Conservation (phyloP, 2,113 vertebrate genomes). For the Microtus oregoni region DNA sequence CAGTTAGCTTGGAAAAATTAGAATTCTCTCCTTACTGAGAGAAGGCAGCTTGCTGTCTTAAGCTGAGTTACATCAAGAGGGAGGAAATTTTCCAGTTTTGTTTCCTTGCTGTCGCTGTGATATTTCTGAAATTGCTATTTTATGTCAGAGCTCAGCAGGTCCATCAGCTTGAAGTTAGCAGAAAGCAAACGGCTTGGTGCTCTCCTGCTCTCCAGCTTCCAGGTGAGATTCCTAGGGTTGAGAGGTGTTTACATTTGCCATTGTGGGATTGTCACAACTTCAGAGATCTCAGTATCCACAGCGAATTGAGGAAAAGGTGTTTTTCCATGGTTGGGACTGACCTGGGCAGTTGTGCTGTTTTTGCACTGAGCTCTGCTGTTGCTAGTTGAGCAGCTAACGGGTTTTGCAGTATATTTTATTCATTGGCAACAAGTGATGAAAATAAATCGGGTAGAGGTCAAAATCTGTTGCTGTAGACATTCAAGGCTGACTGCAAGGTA, state of each 20-base stretch:
- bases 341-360: not conserved
- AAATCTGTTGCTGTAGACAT: not conserved
- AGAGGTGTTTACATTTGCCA: not conserved
- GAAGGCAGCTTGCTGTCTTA: constrained; percentile 39
- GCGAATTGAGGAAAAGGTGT: constrained; percentile 19
- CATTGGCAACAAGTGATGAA: not conserved
- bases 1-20: not conserved
- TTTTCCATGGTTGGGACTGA: not conserved
- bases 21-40: constrained; percentile 39
- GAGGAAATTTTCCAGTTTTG: constrained; percentile 34
- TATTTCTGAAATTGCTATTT: constrained; percentile 44
- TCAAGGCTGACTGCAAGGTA: not conserved
- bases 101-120: constrained; percentile 37
- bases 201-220: constrained; percentile 85
- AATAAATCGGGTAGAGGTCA: not conserved
- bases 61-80: not conserved
- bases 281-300: not conserved
- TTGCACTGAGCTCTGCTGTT: not conserved
- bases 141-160: constrained; percentile 85
- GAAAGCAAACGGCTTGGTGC: constrained; percentile 81
- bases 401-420: not conserved
- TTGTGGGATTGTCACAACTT: not conserved
- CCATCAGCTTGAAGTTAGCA: constrained; percentile 82
- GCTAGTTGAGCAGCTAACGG: not conserved
- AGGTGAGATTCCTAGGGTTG: constrained; percentile 72